phyloP scores from a whole-genome alignment of 2,797 vertebrate genomes.

The Pangasius macronema region DNA sequence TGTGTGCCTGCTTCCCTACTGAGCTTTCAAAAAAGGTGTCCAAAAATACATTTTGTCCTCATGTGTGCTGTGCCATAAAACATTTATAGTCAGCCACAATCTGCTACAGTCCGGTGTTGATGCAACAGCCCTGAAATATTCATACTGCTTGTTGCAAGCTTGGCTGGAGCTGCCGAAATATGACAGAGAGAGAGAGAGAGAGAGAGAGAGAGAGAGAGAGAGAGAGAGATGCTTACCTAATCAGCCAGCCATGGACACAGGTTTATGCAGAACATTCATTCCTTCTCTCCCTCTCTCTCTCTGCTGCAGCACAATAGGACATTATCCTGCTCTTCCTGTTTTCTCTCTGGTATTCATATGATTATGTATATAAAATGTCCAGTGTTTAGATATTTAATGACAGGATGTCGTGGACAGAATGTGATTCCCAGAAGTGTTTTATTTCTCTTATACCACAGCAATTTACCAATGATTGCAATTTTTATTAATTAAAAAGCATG shows the following conservation, averaged over 20 bases:
- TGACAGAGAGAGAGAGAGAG: slow-evolving; percentile 28
- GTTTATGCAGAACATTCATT: slow-evolving; percentile 23
- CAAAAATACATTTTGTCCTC: slow-evolving; percentile 80
- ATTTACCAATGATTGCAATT: not conserved
- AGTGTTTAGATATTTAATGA: not conserved
- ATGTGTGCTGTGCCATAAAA: slow-evolving; percentile 80
- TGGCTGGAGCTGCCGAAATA: slow-evolving; percentile 38
- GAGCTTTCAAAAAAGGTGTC: slow-evolving; percentile 60
- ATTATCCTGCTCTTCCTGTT: not conserved
- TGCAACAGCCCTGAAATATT: slow-evolving; percentile 63
- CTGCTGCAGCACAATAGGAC: slow-evolving; percentile 13
- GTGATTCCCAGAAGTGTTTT: not conserved
- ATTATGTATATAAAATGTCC: not conserved
- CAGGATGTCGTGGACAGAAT: not conserved
- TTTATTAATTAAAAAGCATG: not conserved
- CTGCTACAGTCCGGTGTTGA: slow-evolving; percentile 71
- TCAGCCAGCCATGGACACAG: slow-evolving; percentile 58
- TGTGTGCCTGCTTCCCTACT: slow-evolving; percentile 46
- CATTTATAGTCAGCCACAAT: slow-evolving; percentile 78
- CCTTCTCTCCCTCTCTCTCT: slow-evolving; percentile 5
- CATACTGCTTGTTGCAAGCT: slow-evolving; percentile 53
- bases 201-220: slow-evolving; percentile 35
- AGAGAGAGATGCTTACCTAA: slow-evolving; percentile 69
- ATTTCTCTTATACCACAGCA: not conserved
- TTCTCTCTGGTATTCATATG: not conserved